These are phyloP conservation scores for Hirtodrosophila duncani DNA, from an alignment of 2,888 invertebrate genomes.

Conservation along the genomic window DNA sequence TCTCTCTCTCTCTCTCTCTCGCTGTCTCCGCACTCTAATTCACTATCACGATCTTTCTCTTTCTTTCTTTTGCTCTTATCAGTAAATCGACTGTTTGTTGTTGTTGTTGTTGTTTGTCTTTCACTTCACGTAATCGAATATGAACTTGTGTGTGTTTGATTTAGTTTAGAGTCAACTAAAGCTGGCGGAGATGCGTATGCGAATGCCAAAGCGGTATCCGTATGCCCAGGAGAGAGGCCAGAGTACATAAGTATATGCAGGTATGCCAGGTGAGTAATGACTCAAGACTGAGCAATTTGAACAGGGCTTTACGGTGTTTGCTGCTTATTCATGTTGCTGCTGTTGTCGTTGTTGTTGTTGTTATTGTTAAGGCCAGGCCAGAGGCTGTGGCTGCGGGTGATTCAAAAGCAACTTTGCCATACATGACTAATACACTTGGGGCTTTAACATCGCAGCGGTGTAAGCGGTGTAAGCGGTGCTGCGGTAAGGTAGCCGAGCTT, in stretches of 20 bases:
- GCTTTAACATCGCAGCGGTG: constrained; percentile 29
- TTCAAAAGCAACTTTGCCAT: constrained; percentile 47
- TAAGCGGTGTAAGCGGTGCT: constrained; percentile 3
- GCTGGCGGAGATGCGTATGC: too few relatives aligned
- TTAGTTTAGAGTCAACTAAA: too few relatives aligned
- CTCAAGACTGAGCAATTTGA: constrained; percentile 44
- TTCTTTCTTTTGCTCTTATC: not conserved
- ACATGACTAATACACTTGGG: constrained; percentile 57
- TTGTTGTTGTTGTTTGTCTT: constrained; percentile 17
- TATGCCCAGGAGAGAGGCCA: too few relatives aligned
- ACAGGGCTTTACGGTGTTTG: constrained; percentile 46
- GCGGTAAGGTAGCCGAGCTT: constrained; percentile 1
- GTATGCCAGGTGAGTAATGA: constrained; percentile 32
- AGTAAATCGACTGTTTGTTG: too few relatives aligned
- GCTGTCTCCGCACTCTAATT: constrained; percentile 1
- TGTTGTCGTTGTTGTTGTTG: constrained; percentile 11
- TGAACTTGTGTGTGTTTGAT: too few relatives aligned
- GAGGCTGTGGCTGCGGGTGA: constrained; percentile 37
- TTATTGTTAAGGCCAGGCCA: constrained; percentile 14
- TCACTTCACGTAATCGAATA: constrained; percentile 34
- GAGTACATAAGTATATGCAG: too few relatives aligned
- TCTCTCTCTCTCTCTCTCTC: constrained; percentile 3
- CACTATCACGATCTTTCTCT: not conserved
- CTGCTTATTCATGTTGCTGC: constrained; percentile 38
- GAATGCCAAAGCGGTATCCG: too few relatives aligned